A percentile compares a stretch with the other conserved stretches of the same genome.
These are phyloP conservation scores for Micromys minutus DNA, from an alignment of 2,113 vertebrate genomes.

Conservation along the genomic window DNA sequence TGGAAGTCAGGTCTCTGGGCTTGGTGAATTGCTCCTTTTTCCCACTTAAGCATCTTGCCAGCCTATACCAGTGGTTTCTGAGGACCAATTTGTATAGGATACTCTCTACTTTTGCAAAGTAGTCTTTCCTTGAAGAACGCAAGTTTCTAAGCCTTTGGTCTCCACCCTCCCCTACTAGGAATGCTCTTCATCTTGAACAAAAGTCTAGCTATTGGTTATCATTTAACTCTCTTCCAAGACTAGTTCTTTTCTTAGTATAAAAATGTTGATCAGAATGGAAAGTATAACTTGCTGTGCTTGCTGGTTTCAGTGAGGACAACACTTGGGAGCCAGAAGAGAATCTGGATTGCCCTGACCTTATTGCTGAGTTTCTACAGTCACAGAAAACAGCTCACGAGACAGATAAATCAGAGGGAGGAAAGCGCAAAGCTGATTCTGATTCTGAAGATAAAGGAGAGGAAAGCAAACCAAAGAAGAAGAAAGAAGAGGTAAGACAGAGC, in stretches of 20 bases:
- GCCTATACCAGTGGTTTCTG: neutral
- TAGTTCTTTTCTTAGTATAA: neutral
- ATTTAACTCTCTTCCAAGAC: constrained; percentile 29
- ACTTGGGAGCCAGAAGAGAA: constrained; percentile 99
- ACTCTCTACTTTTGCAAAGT: constrained; percentile 8
- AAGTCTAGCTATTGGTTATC: neutral
- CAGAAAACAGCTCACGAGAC: constrained; percentile 93
- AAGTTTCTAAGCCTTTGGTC: constrained; percentile 11
- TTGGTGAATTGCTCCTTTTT: too few species aligned
- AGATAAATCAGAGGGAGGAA: constrained; percentile 90
- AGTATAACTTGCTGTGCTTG: constrained; percentile 40
- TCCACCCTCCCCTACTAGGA: neutral
- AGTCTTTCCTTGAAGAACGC: constrained; percentile 6
- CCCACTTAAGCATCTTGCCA: neutral
- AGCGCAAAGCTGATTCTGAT: constrained; percentile 93
- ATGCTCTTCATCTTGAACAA: constrained; percentile 17
- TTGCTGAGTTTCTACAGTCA: constrained; percentile 96
- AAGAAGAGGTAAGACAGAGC: constrained; percentile 91
- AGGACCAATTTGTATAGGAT: constrained; percentile 4
- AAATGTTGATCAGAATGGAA: neutral
- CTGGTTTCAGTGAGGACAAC: constrained; percentile 93
- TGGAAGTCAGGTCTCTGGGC: neutral
- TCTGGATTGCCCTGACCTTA: constrained; percentile 97
- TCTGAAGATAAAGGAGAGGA: constrained; percentile 92
- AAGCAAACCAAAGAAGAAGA: constrained; percentile 96